These are phyloP conservation scores for Dryococelus australis DNA, from an alignment of 2,888 invertebrate species.

Conservation along the genomic window DNA sequence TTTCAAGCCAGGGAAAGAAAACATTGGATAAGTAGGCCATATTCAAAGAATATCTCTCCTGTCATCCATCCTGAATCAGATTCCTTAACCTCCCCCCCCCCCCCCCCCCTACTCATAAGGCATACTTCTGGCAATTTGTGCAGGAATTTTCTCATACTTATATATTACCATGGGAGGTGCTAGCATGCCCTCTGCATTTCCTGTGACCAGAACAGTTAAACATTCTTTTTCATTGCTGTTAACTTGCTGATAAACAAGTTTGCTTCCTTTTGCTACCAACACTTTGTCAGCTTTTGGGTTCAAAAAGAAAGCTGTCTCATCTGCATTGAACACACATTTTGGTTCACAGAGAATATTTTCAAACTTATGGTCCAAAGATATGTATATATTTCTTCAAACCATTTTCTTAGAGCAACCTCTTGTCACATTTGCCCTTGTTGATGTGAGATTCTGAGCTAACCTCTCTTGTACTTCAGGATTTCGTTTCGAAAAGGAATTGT, in stretches of 20 bases:
- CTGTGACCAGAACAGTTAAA: background rate
- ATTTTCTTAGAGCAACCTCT: slow-evolving; percentile 50
- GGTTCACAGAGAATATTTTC: too few species aligned
- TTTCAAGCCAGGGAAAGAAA: slow-evolving; percentile 46
- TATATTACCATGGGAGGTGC: background rate
- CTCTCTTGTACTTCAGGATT: slow-evolving; percentile 52
- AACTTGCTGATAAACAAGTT: slow-evolving; percentile 44
- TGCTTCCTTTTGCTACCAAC: slow-evolving; percentile 51
- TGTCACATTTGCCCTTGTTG: slow-evolving; percentile 49
- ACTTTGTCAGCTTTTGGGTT: slow-evolving; percentile 54
- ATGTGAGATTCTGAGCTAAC: slow-evolving; percentile 52
- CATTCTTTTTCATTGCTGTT: slow-evolving; percentile 39
- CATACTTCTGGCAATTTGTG: slow-evolving; percentile 37
- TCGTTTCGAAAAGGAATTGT: slow-evolving; percentile 52
- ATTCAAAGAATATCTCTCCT: slow-evolving; percentile 45
- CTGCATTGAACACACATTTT: slow-evolving; percentile 53
- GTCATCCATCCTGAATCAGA: slow-evolving; percentile 47
- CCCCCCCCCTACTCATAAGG: slow-evolving; percentile 45
- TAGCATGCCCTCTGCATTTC: background rate
- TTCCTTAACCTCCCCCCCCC: too few species aligned
- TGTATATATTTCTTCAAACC: slow-evolving; percentile 51
- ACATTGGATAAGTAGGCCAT: slow-evolving; percentile 45
- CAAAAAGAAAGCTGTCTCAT: slow-evolving; percentile 56
- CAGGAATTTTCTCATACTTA: too few species aligned
- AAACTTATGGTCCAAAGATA: slow-evolving; percentile 50